phyloP scores from a whole-genome alignment of 2,113 vertebrate species.

The Progne subis region DNA sequence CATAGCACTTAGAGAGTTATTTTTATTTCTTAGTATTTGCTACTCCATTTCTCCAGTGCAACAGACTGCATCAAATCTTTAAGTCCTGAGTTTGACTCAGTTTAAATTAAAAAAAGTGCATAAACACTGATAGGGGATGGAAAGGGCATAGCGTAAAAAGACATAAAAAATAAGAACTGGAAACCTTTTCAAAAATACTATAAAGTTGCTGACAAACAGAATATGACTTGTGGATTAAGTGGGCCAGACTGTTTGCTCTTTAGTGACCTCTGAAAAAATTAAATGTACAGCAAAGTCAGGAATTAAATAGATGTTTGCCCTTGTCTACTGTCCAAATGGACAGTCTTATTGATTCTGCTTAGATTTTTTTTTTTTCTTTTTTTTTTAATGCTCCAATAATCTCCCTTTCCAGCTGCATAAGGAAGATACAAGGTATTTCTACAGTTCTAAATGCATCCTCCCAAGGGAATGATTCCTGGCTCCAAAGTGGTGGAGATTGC shows the following conservation, averaged over 20 bases:
- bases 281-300: not conserved
- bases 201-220: not conserved
- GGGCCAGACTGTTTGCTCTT: not conserved
- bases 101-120: not conserved
- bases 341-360: not conserved
- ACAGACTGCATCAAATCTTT: not conserved
- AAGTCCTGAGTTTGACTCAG: not conserved
- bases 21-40: not conserved
- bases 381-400: not conserved
- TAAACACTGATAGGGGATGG: not conserved
- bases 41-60: not conserved
- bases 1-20: not conserved
- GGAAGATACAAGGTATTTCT: not conserved
- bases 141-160: not conserved
- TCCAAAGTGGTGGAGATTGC: not conserved
- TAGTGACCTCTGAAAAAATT: not conserved
- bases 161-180: not conserved
- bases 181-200: not conserved
- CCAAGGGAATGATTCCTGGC: not conserved
- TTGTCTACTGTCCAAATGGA: conserved; percentile 20
- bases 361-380: not conserved
- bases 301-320: not conserved
- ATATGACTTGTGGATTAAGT: not conserved
- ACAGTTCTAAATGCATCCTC: not conserved
- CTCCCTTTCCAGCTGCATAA: not conserved